A percentile compares a stretch with the other conserved stretches of the same genome.
Conservation (phyloP, 2,797 vertebrate genomes). For the Sebastes trivittatus region DNA sequence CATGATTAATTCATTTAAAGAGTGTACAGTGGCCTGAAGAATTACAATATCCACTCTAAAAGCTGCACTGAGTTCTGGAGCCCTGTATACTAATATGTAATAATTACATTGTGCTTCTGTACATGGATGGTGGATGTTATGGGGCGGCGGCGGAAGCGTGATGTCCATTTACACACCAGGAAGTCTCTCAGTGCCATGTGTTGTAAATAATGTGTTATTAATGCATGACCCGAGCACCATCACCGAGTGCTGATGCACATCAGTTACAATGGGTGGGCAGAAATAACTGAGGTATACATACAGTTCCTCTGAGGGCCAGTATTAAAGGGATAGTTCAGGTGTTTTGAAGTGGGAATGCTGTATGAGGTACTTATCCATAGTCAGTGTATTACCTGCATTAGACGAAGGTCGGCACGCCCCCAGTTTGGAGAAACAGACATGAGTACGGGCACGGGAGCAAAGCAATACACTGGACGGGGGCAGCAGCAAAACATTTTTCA, state of each 20-base stretch:
- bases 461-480: no score
- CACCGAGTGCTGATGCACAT: no score
- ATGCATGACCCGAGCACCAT: background rate
- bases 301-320: background rate
- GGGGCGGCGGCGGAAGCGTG: accelerated
- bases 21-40: background rate
- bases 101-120: background rate
- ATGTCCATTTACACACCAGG: background rate
- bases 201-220: background rate
- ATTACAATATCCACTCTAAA: background rate
- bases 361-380: no score
- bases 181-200: background rate
- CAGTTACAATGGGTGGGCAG: background rate
- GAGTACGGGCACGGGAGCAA: no score
- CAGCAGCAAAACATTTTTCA: no score
- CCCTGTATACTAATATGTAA: background rate
- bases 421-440: no score
- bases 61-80: background rate
- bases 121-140: background rate
- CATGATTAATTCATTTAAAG: background rate
- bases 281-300: background rate
- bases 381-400: no score
- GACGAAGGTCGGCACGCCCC: no score
- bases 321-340: no score
- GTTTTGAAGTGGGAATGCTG: no score